Evolutionary conservation across 2,113 vertebrate genomes (phyloP).

Genomic region (Sander vitreus): DNA sequence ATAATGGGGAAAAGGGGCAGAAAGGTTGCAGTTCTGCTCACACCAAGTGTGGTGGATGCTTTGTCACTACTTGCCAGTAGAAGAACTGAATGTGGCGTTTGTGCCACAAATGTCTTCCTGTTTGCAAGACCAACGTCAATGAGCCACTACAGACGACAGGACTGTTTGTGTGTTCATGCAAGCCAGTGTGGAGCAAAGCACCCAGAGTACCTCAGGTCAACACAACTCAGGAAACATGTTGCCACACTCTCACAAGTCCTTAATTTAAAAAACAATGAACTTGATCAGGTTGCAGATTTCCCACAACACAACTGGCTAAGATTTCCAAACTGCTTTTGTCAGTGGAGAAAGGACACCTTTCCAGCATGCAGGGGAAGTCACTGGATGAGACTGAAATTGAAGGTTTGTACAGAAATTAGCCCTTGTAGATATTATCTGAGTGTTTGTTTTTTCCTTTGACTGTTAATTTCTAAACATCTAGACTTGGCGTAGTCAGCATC

Average conservation of each 20-base stretch:
- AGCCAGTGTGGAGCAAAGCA: conserved; percentile 42
- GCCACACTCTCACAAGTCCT: too few relatives aligned
- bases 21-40: conserved; percentile 52
- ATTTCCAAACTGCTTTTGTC: conserved; percentile 30
- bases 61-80: conserved; percentile 21
- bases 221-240: conserved; percentile 5
- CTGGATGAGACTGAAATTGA: conserved; percentile 35
- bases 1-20: conserved; percentile 39
- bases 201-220: conserved; percentile 16
- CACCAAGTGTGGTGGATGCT: too few relatives aligned
- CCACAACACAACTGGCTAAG: conserved; percentile 31
- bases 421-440: too few relatives aligned
- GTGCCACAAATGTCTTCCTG: conserved; percentile 23
- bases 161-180: conserved; percentile 26
- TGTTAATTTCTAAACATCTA: too few relatives aligned
- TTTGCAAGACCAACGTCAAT: conserved; percentile 52
- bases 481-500: too few relatives aligned
- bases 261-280: conserved; percentile 33
- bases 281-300: conserved; percentile 37
- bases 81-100: conserved; percentile 31
- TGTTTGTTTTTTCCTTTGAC: too few relatives aligned
- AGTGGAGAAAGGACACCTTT: conserved; percentile 29
- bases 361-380: conserved; percentile 11
- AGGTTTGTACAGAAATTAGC: conserved; percentile 1
- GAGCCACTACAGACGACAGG: conserved; percentile 41